phyloP scores from a whole-genome alignment of 2,113 vertebrate species.

The Seriola rivoliana region DNA sequence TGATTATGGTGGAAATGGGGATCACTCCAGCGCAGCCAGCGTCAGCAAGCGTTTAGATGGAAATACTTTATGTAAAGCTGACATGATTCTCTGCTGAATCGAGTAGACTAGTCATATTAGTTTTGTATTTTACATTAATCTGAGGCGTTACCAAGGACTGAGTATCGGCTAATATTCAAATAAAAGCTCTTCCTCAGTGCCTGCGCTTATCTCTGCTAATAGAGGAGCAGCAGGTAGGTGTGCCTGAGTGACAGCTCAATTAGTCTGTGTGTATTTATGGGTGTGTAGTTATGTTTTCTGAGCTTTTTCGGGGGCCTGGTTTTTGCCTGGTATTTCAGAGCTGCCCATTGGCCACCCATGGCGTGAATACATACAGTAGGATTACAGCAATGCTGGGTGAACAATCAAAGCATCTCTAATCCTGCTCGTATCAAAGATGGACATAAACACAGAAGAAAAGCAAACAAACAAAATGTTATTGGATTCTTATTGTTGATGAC shows the following conservation, averaged over 20 bases:
- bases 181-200: slow-evolving; percentile 57
- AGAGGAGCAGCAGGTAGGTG: slow-evolving; percentile 48
- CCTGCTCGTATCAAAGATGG: slow-evolving; percentile 12
- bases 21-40: slow-evolving; percentile 42
- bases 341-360: not conserved
- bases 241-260: slow-evolving; percentile 53
- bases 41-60: slow-evolving; percentile 57
- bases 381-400: not conserved
- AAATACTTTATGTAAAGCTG: slow-evolving; percentile 71
- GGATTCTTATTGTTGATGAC: slow-evolving; percentile 11
- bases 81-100: slow-evolving; percentile 61
- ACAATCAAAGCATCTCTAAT: not conserved
- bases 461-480: slow-evolving; percentile 5
- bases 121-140: slow-evolving; percentile 77
- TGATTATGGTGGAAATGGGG: slow-evolving; percentile 61
- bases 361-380: not conserved
- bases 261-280: slow-evolving; percentile 13
- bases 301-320: not conserved
- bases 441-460: not conserved
- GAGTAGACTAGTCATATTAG: slow-evolving; percentile 62
- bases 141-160: slow-evolving; percentile 40
- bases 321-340: not conserved
- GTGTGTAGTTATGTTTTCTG: slow-evolving; percentile 19
- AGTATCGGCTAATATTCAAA: slow-evolving; percentile 55
- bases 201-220: slow-evolving; percentile 61